Conservation (phyloP, 2,797 vertebrate genomes). For the Acrossocheilus fasciatus region DNA sequence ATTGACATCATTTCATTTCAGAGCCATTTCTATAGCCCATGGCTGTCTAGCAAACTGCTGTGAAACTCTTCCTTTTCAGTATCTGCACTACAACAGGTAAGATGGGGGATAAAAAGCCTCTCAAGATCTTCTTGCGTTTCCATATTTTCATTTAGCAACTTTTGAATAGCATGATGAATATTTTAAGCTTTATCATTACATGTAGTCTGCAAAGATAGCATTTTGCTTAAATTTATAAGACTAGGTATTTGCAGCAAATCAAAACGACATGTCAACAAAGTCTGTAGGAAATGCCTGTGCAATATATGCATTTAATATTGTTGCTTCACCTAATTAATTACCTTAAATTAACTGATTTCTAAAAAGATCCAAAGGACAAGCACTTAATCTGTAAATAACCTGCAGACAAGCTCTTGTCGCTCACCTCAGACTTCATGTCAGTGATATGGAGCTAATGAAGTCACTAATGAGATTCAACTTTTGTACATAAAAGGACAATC, state of each 20-base stretch:
- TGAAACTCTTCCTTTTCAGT: slow-evolving; percentile 59
- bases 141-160: neutral
- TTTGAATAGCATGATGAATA: neutral
- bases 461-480: neutral
- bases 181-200: neutral
- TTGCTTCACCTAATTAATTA: neutral
- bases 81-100: slow-evolving; percentile 70
- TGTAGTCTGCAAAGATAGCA: neutral
- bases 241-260: neutral
- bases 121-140: neutral
- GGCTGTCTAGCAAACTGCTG: slow-evolving; percentile 64
- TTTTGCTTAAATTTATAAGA: neutral
- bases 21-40: slow-evolving; percentile 52
- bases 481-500: neutral
- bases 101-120: slow-evolving; percentile 13
- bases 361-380: neutral
- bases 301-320: neutral
- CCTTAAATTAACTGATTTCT: slow-evolving; percentile 29
- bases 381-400: slow-evolving; percentile 36
- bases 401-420: neutral
- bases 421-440: slow-evolving; percentile 21
- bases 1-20: slow-evolving; percentile 55
- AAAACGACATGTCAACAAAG: neutral
- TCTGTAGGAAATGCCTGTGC: neutral
- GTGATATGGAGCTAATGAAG: slow-evolving; percentile 8